These are phyloP conservation scores for Ciona savignyi DNA, from an alignment of 23 tunicate genomes.

Conservation along the genomic window DNA sequence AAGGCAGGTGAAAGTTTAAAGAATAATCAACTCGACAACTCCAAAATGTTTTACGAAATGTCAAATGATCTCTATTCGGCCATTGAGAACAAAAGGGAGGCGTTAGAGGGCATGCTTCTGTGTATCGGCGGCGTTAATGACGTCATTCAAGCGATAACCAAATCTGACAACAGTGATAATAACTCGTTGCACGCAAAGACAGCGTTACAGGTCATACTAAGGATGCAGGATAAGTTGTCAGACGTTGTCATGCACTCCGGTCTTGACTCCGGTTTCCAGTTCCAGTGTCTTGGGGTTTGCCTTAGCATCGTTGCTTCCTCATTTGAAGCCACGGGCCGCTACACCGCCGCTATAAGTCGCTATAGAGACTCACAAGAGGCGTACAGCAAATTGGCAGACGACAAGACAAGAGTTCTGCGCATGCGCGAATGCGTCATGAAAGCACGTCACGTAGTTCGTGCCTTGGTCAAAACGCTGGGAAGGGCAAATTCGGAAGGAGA, in stretches of 20 bases:
- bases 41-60: constrained; percentile 26
- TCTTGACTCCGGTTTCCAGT: constrained; percentile 25
- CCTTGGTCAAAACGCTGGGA: constrained; percentile 29
- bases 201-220: constrained; percentile 26
- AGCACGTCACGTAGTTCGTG: constrained; percentile 42
- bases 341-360: constrained; percentile 36
- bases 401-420: constrained; percentile 32
- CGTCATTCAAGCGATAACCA: constrained; percentile 41
- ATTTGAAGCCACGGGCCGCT: constrained; percentile 42
- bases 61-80: constrained; percentile 42
- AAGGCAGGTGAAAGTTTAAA: constrained; percentile 61
- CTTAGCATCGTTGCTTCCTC: constrained; percentile 33
- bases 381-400: constrained; percentile 49
- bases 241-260: constrained; percentile 30
- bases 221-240: constrained; percentile 36
- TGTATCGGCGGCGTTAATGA: constrained; percentile 47
- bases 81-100: constrained; percentile 35
- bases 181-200: constrained; percentile 24
- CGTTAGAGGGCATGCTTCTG: constrained; percentile 50
- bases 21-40: constrained; percentile 38
- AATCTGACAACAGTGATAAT: constrained; percentile 27
- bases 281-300: constrained; percentile 40
- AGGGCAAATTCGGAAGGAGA: constrained; percentile 52
- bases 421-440: constrained; percentile 66
- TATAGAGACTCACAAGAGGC: constrained; percentile 45